Conservation (phyloP, 92 coral and sea anemone species). For the Heteractis magnifica region DNA sequence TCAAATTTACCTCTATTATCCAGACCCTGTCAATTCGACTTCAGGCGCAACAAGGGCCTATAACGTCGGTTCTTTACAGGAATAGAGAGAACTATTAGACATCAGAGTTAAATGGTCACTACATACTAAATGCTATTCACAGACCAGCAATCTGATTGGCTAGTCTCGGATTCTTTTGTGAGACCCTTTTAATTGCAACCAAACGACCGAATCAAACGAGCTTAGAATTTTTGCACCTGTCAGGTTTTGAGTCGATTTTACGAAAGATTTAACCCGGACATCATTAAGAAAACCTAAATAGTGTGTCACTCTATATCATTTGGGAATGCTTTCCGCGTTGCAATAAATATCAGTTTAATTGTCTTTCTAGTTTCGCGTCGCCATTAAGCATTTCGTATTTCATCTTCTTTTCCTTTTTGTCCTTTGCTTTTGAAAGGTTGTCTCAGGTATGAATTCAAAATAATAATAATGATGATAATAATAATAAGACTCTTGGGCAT, state of each 20-base stretch:
- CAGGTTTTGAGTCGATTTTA: not conserved
- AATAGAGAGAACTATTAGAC: not conserved
- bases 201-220: not conserved
- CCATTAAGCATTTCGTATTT: too few species aligned
- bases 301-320: not conserved
- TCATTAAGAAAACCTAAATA: not conserved
- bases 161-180: not conserved
- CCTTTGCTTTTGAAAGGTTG: too few species aligned
- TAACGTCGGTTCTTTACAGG: not conserved
- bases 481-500: too few species aligned
- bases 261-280: not conserved
- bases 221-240: not conserved
- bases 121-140: not conserved
- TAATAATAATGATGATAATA: too few species aligned
- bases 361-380: not conserved
- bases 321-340: too few species aligned
- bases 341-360: not conserved
- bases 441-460: too few species aligned
- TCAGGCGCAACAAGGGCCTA: not conserved
- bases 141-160: not conserved
- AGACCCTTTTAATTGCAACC: constrained; percentile 1
- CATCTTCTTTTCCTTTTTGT: too few species aligned
- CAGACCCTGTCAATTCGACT: not conserved
- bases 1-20: not conserved
- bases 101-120: not conserved